A percentile compares a stretch with the other conserved stretches of the same genome.
Evolutionary conservation across 1,140 invertebrate genomes (phyloP).

Genomic region (Drosophila mojavensis): DNA sequence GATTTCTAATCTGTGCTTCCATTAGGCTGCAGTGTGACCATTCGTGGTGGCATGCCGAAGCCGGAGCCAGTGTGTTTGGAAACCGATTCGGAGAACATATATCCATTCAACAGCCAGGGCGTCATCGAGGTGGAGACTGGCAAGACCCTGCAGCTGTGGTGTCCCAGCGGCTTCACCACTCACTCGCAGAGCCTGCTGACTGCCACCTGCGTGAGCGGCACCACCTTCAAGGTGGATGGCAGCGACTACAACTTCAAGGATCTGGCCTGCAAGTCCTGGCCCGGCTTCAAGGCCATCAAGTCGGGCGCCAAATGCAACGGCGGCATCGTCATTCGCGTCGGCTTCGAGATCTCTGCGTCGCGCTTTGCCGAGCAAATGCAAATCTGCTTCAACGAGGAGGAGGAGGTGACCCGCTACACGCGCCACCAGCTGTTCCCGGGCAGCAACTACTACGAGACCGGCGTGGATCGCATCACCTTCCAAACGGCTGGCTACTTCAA

Average conservation of each 20-base stretch:
- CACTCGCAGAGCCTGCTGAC: constrained; percentile 57
- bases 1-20: too few relatives aligned
- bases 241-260: constrained; percentile 66
- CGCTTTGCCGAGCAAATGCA: constrained; percentile 83
- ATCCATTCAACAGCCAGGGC: constrained; percentile 67
- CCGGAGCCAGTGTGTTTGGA: constrained; percentile 76
- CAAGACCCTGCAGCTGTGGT: constrained; percentile 65
- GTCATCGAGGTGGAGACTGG: constrained; percentile 67
- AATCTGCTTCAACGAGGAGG: constrained; percentile 84
- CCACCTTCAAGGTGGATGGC: constrained; percentile 68
- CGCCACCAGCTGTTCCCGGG: constrained; percentile 74
- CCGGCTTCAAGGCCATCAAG: constrained; percentile 75
- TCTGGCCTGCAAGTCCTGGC: constrained; percentile 75
- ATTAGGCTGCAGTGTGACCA: constrained; percentile 66
- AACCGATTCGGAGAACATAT: constrained; percentile 65
- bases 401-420: constrained; percentile 83
- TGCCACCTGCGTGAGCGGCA: constrained; percentile 71
- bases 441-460: constrained; percentile 75
- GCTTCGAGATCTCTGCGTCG: constrained; percentile 64
- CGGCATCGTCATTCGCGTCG: constrained; percentile 70
- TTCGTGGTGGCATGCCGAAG: constrained; percentile 68
- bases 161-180: constrained; percentile 60
- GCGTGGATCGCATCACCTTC: constrained; percentile 82
- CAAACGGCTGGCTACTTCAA: constrained; percentile 71
- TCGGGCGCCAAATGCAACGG: constrained; percentile 74